Base-by-base conservation (phyloP, 92 coral and sea anemone genomes). In the Scolanthus callimorphus region DNA sequence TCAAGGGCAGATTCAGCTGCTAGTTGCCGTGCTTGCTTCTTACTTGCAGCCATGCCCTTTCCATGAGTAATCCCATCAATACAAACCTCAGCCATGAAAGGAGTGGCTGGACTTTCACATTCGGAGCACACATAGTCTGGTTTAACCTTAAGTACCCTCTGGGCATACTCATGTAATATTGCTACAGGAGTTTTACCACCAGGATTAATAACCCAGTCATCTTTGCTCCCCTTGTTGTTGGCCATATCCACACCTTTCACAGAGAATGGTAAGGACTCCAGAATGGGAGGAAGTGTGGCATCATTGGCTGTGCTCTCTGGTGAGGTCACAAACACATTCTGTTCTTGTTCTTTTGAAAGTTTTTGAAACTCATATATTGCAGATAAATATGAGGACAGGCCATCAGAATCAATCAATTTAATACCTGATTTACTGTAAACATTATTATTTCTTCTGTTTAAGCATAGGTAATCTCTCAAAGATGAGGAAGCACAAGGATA, bases 1-100 rank as follows among this genome's bases (percentile, higher is more conserved):
- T 89, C 95, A 52, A 94, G 50, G 0, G 99, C 78, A 12, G 78
- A 67, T 41, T 94, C 94, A 12, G 99, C 99, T 1, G 99, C 99
- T 28, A 64, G 27, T 51, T 89, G 96, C 29, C 71, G 77, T 0
- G 99, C 99, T 45, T 84, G 79, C 55, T 88, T 94, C 75, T 94
- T 94, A 38, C 86, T 94, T 39, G 90, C 24, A 0, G 84, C 99
- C 29, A 25, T 62, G 20, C 91, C 99, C 30, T 55, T 71, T 11
- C 99, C 99, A 41, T 94, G 76, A 0, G 74, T 70, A 17, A 88
- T 77, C 21, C 92, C 96, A 52, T 74, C 80, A 38, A 94, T 82
- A 51, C 75, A 80, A 15, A 94, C 97, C 29, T 85, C 89, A 6
- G 94, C 87, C 68, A 89, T 29, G 55, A 94, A 94, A 15, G 99